A percentile compares a stretch with the other conserved stretches of the same genome.
These are phyloP conservation scores for Aspidapion aeneum DNA, from an alignment of 2,888 invertebrate species.

Conservation along the genomic window DNA sequence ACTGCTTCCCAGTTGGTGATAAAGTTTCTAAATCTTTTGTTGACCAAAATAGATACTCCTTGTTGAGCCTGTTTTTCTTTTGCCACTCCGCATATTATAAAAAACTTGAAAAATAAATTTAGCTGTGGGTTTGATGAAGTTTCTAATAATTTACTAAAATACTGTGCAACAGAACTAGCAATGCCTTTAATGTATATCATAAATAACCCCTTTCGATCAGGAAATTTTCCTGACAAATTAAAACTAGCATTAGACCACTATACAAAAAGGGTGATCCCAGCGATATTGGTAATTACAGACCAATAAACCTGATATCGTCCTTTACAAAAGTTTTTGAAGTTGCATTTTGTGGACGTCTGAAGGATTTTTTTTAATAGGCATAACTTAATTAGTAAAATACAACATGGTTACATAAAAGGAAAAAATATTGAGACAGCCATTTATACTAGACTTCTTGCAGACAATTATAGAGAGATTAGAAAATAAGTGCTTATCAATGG, in stretches of 20 bases:
- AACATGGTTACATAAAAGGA: background rate
- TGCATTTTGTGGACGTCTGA: background rate
- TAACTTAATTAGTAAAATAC: background rate
- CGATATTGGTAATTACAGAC: background rate
- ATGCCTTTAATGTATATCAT: background rate
- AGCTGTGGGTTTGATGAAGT: background rate
- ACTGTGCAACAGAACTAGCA: background rate
- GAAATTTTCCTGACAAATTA: background rate
- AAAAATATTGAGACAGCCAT: background rate
- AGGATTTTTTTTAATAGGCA: background rate
- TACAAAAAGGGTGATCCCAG: background rate
- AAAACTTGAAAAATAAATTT: background rate
- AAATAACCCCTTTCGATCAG: background rate
- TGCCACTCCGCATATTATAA: too few species aligned
- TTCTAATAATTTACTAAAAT: background rate
- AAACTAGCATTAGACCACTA: background rate
- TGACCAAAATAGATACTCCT: too few species aligned
- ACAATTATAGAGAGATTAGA: background rate
- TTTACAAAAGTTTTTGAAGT: too few species aligned
- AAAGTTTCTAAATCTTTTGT: too few species aligned
- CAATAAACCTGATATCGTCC: background rate
- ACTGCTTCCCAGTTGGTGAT: too few species aligned
- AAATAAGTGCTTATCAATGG: background rate
- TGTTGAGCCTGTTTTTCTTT: too few species aligned
- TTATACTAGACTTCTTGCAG: background rate